Evolutionary conservation across 1,140 invertebrate species (phyloP).

Genomic region (Drosophila nikananu): DNA sequence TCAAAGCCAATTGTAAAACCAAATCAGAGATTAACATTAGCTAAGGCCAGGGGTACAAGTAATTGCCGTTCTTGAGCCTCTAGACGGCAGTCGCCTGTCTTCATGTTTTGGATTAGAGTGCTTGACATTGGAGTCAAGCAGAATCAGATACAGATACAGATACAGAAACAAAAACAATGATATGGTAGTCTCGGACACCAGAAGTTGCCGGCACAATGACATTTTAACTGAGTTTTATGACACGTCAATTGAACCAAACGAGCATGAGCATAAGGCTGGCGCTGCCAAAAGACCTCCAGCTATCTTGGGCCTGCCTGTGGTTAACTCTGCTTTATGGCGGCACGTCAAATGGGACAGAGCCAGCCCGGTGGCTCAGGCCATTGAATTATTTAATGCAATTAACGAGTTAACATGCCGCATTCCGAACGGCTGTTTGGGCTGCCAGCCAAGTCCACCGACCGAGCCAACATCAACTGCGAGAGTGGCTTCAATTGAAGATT

Average conservation of each 20-base stretch:
- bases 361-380: conserved; percentile 23
- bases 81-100: conserved; percentile 22
- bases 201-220: conserved; percentile 60
- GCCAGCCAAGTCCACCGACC: conserved; percentile 22
- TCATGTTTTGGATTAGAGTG: conserved; percentile 44
- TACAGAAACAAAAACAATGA: conserved; percentile 7
- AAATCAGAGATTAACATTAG: conserved; percentile 53
- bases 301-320: conserved; percentile 13
- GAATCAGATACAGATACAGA: conserved; percentile 1
- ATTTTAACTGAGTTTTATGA: conserved; percentile 54
- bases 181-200: conserved; percentile 41
- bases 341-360: conserved; percentile 46
- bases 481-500: conserved; percentile 6
- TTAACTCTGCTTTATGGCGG: not conserved
- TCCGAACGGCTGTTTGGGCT: conserved; percentile 30
- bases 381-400: conserved; percentile 51
- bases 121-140: conserved; percentile 45
- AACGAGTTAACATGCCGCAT: conserved; percentile 42
- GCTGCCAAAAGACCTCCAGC: conserved; percentile 48
- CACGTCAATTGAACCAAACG: conserved; percentile 42
- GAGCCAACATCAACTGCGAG: conserved; percentile 1
- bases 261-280: conserved; percentile 44
- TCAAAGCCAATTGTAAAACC: conserved; percentile 30
- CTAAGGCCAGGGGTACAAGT: conserved; percentile 47
- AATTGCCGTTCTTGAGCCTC: conserved; percentile 56